Conservation (phyloP, 2,797 vertebrate species). For the Acestrorhynchus altus region DNA sequence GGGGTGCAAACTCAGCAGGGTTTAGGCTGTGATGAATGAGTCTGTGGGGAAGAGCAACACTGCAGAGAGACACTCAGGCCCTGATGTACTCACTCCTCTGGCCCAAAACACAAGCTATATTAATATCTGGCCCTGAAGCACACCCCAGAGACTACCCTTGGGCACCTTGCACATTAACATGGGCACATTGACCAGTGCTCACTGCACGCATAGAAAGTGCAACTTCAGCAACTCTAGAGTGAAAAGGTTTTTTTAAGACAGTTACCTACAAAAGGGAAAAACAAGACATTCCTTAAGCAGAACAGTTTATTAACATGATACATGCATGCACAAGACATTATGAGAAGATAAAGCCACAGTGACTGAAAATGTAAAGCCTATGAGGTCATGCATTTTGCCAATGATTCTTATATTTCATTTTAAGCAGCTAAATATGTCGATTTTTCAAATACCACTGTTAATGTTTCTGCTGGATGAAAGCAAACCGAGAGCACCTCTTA, state of each 20-base stretch:
- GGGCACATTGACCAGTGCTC: conserved; percentile 38
- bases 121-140: conserved; percentile 44
- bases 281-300: neutral
- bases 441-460: too few species aligned
- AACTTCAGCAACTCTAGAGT: conserved; percentile 3
- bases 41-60: conserved; percentile 61
- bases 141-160: conserved; percentile 32
- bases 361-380: too few species aligned
- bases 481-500: too few species aligned
- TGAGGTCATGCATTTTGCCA: too few species aligned
- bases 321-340: neutral
- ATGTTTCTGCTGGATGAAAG: too few species aligned
- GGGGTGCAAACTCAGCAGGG: conserved; percentile 74
- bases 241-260: neutral
- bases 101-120: conserved; percentile 51
- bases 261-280: neutral
- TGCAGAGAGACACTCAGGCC: conserved; percentile 53
- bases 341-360: too few species aligned
- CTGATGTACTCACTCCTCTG: conserved; percentile 71
- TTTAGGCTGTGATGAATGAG: conserved; percentile 72
- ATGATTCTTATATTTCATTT: too few species aligned
- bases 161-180: neutral
- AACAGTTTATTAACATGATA: neutral
- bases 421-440: too few species aligned
- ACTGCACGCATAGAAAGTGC: conserved; percentile 49